Evolutionary conservation across 2,888 invertebrate species (phyloP).

Genomic region (Salpingus planirostris): DNA sequence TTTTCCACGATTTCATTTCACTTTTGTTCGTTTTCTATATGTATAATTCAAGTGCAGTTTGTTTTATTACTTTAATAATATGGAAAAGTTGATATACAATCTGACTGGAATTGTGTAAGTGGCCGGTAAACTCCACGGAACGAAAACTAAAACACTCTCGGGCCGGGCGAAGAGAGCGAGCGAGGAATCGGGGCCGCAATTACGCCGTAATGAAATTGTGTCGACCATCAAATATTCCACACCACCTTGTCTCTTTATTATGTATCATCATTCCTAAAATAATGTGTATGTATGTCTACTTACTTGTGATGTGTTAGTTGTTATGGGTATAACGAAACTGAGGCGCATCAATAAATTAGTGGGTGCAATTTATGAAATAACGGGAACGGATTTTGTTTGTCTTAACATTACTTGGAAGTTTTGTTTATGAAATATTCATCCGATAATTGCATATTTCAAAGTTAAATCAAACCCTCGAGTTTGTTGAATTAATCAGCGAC

Average conservation of each 20-base stretch:
- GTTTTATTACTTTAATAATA: slow-evolving; percentile 25
- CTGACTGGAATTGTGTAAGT: slow-evolving; percentile 19
- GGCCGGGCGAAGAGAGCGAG: too few relatives aligned
- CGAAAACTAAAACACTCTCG: too few relatives aligned
- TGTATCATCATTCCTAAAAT: too few relatives aligned
- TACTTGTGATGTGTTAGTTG: too few relatives aligned
- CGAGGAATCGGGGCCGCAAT: slow-evolving; percentile 16
- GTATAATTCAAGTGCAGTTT: slow-evolving; percentile 21
- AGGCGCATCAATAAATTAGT: slow-evolving; percentile 13
- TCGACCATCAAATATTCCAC: slow-evolving; percentile 15
- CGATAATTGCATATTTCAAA: slow-evolving; percentile 13
- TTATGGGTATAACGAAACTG: slow-evolving; percentile 8
- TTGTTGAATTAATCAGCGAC: slow-evolving; percentile 3
- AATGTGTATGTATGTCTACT: too few relatives aligned
- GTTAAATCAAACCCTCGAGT: slow-evolving; percentile 3
- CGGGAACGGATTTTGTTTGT: slow-evolving; percentile 15
- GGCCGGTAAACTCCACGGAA: slow-evolving; percentile 17
- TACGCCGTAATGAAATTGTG: slow-evolving; percentile 17
- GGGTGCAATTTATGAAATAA: slow-evolving; percentile 16
- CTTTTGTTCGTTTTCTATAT: too few relatives aligned
- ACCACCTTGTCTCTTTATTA: too few relatives aligned
- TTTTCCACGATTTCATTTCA: slow-evolving; percentile 27
- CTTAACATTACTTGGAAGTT: slow-evolving; percentile 10
- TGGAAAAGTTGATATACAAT: slow-evolving; percentile 19
- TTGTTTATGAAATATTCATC: slow-evolving; percentile 14